A percentile compares a stretch with the other conserved stretches of the same genome.
Evolutionary conservation across 1,140 invertebrate genomes (phyloP).

Genomic region (Nephila pilipes): DNA sequence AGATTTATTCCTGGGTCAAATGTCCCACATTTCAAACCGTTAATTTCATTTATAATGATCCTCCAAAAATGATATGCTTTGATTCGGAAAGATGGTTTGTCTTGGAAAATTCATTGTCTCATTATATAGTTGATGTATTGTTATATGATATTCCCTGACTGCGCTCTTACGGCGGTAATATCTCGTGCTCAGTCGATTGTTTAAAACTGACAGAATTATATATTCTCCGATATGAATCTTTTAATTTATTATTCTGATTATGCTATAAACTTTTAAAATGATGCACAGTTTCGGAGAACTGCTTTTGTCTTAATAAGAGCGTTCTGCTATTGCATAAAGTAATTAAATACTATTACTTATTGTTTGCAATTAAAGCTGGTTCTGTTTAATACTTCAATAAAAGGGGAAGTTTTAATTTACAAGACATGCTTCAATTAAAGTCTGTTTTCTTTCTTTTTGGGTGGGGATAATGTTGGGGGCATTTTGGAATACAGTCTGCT

Average conservation of each 20-base stretch:
- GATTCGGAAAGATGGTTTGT: neutral
- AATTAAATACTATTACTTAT: too few species aligned
- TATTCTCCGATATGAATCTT: neutral
- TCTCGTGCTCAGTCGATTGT: neutral
- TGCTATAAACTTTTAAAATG: neutral
- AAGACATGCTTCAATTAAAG: too few species aligned
- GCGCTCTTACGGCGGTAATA: too few species aligned
- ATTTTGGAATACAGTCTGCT: too few species aligned
- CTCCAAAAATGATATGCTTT: constrained; percentile 28
- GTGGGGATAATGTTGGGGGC: too few species aligned
- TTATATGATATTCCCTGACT: neutral
- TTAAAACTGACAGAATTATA: neutral
- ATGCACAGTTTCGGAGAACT: neutral
- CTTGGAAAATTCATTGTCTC: neutral
- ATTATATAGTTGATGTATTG: neutral
- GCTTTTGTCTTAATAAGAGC: too few species aligned
- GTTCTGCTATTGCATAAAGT: too few species aligned
- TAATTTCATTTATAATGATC: constrained; percentile 15
- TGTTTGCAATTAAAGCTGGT: too few species aligned
- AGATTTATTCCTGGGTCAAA: constrained; percentile 2
- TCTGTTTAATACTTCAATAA: too few species aligned
- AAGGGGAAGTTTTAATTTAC: too few species aligned
- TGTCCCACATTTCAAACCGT: neutral
- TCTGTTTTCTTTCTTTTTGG: too few species aligned
- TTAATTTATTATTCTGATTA: too few species aligned